Percentiles rank a stretch among this genome's conserved stretches.
phyloP scores from a whole-genome alignment of 2,888 invertebrate species.

The Odontothrips loti region DNA sequence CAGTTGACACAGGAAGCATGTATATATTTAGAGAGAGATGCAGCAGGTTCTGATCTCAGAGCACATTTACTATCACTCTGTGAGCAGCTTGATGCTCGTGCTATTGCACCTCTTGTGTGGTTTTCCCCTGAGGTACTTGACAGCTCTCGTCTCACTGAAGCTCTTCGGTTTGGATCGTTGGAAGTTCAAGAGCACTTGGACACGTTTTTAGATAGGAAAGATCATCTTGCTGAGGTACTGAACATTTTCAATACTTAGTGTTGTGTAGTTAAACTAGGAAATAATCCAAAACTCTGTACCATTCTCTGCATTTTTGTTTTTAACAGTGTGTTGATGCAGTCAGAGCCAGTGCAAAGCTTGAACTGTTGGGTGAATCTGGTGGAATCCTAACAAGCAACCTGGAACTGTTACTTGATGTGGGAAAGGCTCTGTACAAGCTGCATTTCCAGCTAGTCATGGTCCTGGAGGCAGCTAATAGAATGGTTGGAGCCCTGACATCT shows the following conservation, averaged over 20 bases:
- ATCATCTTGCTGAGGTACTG: slow-evolving; percentile 75
- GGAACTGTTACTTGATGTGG: slow-evolving; percentile 74
- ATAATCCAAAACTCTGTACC: slow-evolving; percentile 27
- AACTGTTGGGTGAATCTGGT: slow-evolving; percentile 55
- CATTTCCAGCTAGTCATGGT: slow-evolving; percentile 87
- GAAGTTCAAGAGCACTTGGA: slow-evolving; percentile 94
- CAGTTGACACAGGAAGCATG: slow-evolving; percentile 70
- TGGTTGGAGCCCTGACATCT: slow-evolving; percentile 62
- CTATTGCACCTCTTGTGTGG: slow-evolving; percentile 87
- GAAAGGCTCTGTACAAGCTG: slow-evolving; percentile 82
- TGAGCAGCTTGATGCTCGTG: slow-evolving; percentile 55
- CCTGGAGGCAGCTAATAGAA: slow-evolving; percentile 82
- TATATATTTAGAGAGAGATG: slow-evolving; percentile 54
- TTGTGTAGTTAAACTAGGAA: not conserved
- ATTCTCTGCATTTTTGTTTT: slow-evolving; percentile 36
- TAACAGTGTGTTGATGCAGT: slow-evolving; percentile 73
- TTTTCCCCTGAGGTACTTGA: slow-evolving; percentile 68
- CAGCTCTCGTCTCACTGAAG: slow-evolving; percentile 70
- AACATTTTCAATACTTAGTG: slow-evolving; percentile 27
- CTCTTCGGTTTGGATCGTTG: slow-evolving; percentile 79
- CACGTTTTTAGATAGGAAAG: slow-evolving; percentile 87
- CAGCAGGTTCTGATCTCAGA: slow-evolving; percentile 47
- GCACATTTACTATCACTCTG: slow-evolving; percentile 54
- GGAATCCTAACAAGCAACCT: slow-evolving; percentile 45
- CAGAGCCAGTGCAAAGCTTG: slow-evolving; percentile 74